Evolutionary conservation across 2,888 invertebrate species (phyloP), one percentile per base, ranked within the genome.

Genomic region (Linnaemya tessellans): DNA sequence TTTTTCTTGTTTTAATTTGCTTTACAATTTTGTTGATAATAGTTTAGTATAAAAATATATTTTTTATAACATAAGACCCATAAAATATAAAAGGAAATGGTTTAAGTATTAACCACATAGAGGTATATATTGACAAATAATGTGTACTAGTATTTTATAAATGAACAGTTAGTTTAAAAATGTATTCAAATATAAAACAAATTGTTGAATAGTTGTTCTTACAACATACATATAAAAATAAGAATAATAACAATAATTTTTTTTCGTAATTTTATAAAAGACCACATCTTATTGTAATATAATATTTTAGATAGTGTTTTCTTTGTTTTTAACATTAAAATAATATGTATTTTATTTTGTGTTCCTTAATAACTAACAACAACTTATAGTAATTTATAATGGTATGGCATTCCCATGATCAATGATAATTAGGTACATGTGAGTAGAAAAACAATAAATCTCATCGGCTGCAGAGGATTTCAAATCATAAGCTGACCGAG

Each of bases 391-490:
- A 65, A 65, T 43, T 74, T 74, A 7, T 81, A 62, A 82, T 83
- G 82, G 71, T 77, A 70, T 73, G 38, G 18, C 46, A 71, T 38
- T 71, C 58, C 60, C 5, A 58, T 80, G 38, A 74, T 80, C 41
- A 74, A 58, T 51, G 51, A 65, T 58, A 65, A 80, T 73, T 68
- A 80, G 80, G 80, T 80, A 80, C 80, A 15, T 74, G 67, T 74
- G 73, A 73, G 74, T 68, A 38, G 41, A 67, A 41, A 60, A 67
- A 67, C 18, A 56, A 25, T 43, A 22, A 46, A 25, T 15, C 49
- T 38, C 4, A 25, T 49, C 58, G 65, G 46, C 38, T 10, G 11
- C 7, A 35, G n/a, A 22, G 9, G 18, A 80, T 73, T 73, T 79
- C 1, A 22, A 67, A 58, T 77, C 77, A 13, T 22, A 30, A 11